phyloP scores from a whole-genome alignment of 1,140 invertebrate genomes.

The Aphaenogaster ashmeadi region DNA sequence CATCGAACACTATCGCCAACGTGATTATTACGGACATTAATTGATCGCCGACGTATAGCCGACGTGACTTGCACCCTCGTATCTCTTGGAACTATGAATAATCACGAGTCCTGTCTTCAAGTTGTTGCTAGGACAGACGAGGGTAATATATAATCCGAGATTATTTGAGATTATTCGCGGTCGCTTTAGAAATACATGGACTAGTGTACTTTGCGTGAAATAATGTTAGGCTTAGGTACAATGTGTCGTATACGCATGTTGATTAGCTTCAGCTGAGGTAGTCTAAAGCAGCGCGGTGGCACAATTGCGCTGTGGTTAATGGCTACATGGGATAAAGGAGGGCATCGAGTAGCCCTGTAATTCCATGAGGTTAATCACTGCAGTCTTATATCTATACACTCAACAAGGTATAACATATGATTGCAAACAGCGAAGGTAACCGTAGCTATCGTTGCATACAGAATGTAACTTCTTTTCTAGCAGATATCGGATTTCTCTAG shows the following conservation, averaged over 20 bases:
- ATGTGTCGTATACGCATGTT: constrained; percentile 52
- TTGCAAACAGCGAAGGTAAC: background rate
- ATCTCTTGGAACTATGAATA: constrained; percentile 8
- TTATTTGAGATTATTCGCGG: constrained; percentile 26
- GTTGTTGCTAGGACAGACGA: constrained; percentile 4
- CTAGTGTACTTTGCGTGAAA: constrained; percentile 22
- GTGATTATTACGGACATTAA: constrained; percentile 37
- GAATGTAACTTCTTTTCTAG: background rate
- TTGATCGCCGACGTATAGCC: constrained; percentile 28
- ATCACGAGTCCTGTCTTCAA: constrained; percentile 33
- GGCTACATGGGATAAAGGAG: constrained; percentile 50
- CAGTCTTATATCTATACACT: constrained; percentile 27
- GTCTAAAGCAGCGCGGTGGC: constrained; percentile 37
- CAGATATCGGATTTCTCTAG: constrained; percentile 1
- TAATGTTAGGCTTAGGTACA: constrained; percentile 53
- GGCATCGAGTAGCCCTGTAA: constrained; percentile 22
- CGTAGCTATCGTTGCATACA: background rate
- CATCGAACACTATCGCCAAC: constrained; percentile 1
- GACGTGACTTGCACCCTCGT: constrained; percentile 6
- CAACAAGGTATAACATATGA: constrained; percentile 5
- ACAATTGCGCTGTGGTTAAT: constrained; percentile 61
- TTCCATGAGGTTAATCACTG: constrained; percentile 47
- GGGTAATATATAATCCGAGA: constrained; percentile 26
- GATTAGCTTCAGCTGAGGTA: constrained; percentile 30
- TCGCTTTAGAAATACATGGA: background rate